Evolutionary conservation across 2,113 vertebrate species (phyloP).

Genomic region (Microcebus ravelobensis): DNA sequence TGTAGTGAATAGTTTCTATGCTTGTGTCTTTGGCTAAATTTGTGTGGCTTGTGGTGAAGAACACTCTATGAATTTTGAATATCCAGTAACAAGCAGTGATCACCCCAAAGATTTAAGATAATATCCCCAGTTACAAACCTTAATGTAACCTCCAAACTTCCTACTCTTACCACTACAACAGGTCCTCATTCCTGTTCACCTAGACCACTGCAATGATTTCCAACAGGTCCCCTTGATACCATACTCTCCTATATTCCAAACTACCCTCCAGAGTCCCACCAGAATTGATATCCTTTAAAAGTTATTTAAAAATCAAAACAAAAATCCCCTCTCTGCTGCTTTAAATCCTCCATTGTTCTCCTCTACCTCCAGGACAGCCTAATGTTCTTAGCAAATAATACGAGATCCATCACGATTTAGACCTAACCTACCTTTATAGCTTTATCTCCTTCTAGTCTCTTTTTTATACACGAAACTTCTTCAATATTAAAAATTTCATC

Average conservation of each 20-base stretch:
- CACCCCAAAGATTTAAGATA: constrained; percentile 15
- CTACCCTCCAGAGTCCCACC: background rate
- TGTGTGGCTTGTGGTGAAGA: background rate
- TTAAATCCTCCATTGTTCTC: background rate
- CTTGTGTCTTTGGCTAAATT: background rate
- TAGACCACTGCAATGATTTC: background rate
- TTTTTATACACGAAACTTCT: background rate
- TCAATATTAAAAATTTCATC: background rate
- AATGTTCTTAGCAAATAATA: background rate
- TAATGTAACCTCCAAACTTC: background rate
- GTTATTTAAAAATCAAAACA: background rate
- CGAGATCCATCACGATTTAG: background rate
- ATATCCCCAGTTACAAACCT: constrained; percentile 31
- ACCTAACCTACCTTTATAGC: background rate
- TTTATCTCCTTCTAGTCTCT: background rate
- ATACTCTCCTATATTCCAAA: background rate
- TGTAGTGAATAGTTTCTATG: background rate
- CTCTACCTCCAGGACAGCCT: background rate
- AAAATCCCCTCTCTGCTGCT: background rate
- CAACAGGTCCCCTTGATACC: background rate
- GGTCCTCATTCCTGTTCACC: background rate
- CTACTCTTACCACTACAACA: background rate
- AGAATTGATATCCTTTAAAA: background rate
- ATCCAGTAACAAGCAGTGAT: background rate
- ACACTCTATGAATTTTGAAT: background rate